phyloP scores from a whole-genome alignment of 2,888 invertebrate genomes.

The Phyllotreta cruciferae region DNA sequence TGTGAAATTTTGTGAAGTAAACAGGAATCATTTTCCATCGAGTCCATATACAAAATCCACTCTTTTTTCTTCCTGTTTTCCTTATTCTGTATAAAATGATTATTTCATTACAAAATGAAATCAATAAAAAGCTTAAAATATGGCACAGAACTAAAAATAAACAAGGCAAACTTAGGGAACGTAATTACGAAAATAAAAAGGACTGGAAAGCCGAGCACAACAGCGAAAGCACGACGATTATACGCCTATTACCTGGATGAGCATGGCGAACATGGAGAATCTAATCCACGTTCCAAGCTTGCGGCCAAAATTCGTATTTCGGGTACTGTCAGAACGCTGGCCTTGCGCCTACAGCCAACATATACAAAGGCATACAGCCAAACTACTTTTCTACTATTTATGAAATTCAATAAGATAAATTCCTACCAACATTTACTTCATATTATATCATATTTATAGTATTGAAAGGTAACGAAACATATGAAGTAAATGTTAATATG shows the following conservation, averaged over 20 bases:
- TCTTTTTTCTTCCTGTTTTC: background rate
- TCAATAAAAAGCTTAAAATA: too few relatives aligned
- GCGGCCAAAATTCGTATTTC: slow-evolving; percentile 85
- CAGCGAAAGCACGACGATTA: slow-evolving; percentile 37
- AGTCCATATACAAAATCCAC: too few relatives aligned
- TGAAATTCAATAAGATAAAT: slow-evolving; percentile 14
- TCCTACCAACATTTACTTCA: slow-evolving; percentile 40
- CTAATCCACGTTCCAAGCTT: slow-evolving; percentile 81
- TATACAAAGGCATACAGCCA: slow-evolving; percentile 52
- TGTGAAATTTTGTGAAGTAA: too few relatives aligned
- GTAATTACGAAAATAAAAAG: too few relatives aligned
- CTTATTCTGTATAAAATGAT: background rate
- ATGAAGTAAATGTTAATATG: slow-evolving; percentile 11
- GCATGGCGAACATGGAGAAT: slow-evolving; percentile 59
- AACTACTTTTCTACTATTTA: slow-evolving; percentile 48
- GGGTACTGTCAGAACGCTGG: slow-evolving; percentile 78
- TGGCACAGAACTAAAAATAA: background rate
- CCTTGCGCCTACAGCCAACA: slow-evolving; percentile 68
- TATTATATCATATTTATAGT: slow-evolving; percentile 11
- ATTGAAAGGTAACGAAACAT: background rate
- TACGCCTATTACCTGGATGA: slow-evolving; percentile 50
- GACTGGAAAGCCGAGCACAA: slow-evolving; percentile 22
- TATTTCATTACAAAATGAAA: too few relatives aligned
- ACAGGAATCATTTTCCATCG: too few relatives aligned
- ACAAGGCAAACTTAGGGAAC: slow-evolving; percentile 1